A percentile compares a stretch with the other conserved stretches of the same genome.
Conservation (phyloP, 2,888 invertebrate genomes). For the Eledone cirrhosa region DNA sequence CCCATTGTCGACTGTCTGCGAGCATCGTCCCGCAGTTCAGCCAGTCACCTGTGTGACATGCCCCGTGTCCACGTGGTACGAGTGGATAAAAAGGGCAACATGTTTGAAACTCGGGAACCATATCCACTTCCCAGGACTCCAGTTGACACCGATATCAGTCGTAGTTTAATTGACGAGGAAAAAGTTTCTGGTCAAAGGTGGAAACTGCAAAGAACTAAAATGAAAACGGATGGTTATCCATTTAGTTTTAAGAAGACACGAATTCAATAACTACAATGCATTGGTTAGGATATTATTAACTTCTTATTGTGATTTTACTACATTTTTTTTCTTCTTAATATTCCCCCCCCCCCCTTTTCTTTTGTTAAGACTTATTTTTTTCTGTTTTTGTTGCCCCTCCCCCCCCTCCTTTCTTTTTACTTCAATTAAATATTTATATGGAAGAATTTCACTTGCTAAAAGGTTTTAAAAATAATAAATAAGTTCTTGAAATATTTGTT, state of each 20-base stretch:
- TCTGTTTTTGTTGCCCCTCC: not conserved
- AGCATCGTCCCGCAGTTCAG: slow-evolving; percentile 10
- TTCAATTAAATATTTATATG: no score
- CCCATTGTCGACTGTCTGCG: slow-evolving; percentile 17
- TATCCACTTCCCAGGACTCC: slow-evolving; percentile 15
- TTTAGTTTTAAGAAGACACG: slow-evolving; percentile 26
- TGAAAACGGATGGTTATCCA: slow-evolving; percentile 29
- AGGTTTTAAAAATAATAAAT: no score
- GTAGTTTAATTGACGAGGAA: slow-evolving; percentile 5
- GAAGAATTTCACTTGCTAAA: no score
- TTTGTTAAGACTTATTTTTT: no score
- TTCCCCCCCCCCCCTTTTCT: no score
- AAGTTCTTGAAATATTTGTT: no score
- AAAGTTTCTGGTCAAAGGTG: slow-evolving; percentile 20
- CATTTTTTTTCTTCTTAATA: no score
- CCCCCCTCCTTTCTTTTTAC: no score
- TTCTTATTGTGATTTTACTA: no score
- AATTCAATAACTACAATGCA: slow-evolving; percentile 15
- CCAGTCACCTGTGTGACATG: slow-evolving; percentile 19
- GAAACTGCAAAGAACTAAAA: slow-evolving; percentile 22
- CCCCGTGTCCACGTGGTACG: slow-evolving; percentile 25
- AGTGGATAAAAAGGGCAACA: slow-evolving; percentile 20
- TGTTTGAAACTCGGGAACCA: slow-evolving; percentile 16
- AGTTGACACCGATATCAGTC: not conserved
- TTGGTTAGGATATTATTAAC: not conserved